Conservation (phyloP, 2,113 vertebrate genomes). For the Paedocypris sp. region DNA sequence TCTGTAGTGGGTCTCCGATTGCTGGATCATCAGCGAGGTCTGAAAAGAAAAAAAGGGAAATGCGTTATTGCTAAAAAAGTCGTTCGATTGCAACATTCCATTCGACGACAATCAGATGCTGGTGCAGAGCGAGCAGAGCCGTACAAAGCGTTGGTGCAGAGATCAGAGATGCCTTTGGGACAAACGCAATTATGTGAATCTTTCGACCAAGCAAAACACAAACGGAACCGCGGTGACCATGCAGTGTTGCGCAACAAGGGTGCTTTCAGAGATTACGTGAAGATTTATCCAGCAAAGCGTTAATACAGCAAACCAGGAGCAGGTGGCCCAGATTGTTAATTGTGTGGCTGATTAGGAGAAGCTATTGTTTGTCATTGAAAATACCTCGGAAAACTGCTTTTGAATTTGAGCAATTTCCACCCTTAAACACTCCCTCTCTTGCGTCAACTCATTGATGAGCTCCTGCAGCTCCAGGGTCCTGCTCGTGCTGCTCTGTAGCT, state of each 20-base stretch:
- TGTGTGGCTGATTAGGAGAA: neutral
- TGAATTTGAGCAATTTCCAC: slow-evolving; percentile 95
- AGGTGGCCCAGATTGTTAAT: no score
- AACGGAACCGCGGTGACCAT: neutral
- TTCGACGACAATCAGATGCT: no score
- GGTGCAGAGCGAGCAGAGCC: no score
- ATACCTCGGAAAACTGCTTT: slow-evolving; percentile 97
- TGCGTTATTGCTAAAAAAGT: neutral
- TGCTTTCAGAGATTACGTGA: neutral
- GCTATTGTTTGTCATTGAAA: slow-evolving; percentile 29
- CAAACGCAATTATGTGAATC: no score
- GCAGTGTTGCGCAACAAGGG: neutral
- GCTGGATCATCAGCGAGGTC: slow-evolving; percentile 76
- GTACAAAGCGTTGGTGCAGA: no score
- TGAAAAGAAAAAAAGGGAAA: slow-evolving; percentile 54
- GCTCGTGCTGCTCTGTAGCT: slow-evolving; percentile 83
- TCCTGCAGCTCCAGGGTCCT: slow-evolving; percentile 81
- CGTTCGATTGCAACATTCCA: no score
- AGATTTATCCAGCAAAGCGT: slow-evolving; percentile 7
- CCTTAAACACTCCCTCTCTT: slow-evolving; percentile 96
- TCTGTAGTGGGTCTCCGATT: slow-evolving; percentile 75
- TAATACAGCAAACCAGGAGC: neutral
- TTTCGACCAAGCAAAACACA: neutral
- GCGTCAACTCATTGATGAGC: slow-evolving; percentile 88
- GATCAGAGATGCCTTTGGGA: no score